Evolutionary conservation across 2,888 invertebrate genomes (phyloP).

Genomic region (Papilio protenor): DNA sequence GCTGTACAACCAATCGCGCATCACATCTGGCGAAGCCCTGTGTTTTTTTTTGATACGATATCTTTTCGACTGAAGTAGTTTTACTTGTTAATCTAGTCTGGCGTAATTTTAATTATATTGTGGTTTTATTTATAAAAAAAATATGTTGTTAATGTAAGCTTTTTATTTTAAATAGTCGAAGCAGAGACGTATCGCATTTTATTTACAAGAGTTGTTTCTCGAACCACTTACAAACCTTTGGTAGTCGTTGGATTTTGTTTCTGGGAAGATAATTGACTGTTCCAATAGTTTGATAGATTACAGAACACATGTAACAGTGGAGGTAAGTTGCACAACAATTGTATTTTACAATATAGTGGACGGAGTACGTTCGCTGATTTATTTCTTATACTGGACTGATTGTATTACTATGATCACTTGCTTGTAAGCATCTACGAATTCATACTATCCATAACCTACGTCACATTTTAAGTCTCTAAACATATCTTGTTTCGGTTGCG

Average conservation of each 20-base stretch:
- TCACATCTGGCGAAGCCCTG: constrained; percentile 30
- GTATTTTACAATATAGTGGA: constrained; percentile 65
- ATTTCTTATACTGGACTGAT: constrained; percentile 52
- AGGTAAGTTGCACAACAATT: constrained; percentile 46
- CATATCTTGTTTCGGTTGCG: constrained; percentile 11
- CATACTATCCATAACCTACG: constrained; percentile 26
- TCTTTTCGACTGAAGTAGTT: constrained; percentile 29
- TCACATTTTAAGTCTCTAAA: constrained; percentile 16
- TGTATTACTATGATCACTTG: constrained; percentile 46
- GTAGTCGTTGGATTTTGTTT: constrained; percentile 23
- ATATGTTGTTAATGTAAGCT: constrained; percentile 49
- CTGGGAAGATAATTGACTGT: constrained; percentile 48
- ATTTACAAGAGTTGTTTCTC: constrained; percentile 63
- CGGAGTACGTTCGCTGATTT: constrained; percentile 75
- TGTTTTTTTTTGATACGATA: constrained; percentile 27
- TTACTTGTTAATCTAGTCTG: constrained; percentile 31
- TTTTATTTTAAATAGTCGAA: constrained; percentile 57
- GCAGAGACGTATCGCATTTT: constrained; percentile 64
- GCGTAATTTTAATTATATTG: constrained; percentile 34
- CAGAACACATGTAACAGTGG: constrained; percentile 22
- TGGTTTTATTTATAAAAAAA: constrained; percentile 49
- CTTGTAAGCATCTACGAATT: constrained; percentile 51
- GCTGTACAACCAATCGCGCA: neutral
- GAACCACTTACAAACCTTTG: constrained; percentile 8
- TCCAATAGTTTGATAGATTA: constrained; percentile 3